Percentiles rank a stretch among this genome's conserved stretches.
These are phyloP conservation scores for Melinaea marsaeus DNA, from an alignment of 2,888 invertebrate genomes.

Conservation along the genomic window DNA sequence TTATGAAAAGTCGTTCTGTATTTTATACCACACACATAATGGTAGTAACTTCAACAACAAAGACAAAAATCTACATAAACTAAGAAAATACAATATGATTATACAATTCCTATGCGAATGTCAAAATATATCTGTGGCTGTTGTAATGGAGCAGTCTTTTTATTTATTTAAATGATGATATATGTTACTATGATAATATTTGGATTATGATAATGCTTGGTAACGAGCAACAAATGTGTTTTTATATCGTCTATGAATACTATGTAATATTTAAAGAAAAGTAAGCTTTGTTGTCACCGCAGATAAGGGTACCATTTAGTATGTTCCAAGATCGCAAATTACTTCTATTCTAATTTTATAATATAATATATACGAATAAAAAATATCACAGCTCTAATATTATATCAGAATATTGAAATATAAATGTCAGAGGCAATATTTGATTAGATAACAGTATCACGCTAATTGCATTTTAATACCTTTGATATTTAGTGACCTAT, in stretches of 20 bases:
- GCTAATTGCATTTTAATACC: constrained; percentile 15
- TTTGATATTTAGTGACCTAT: neutral
- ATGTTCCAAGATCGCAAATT: neutral
- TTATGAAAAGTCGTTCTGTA: too few species aligned
- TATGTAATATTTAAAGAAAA: constrained; percentile 10
- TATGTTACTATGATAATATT: constrained; percentile 31
- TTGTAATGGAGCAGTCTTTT: too few species aligned
- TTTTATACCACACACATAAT: too few species aligned
- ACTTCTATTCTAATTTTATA: neutral
- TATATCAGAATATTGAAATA: neutral
- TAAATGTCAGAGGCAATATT: constrained; percentile 13
- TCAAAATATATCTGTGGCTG: too few species aligned
- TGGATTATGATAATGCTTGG: constrained; percentile 34
- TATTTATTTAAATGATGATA: constrained; percentile 9
- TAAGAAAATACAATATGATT: too few species aligned
- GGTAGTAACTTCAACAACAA: too few species aligned
- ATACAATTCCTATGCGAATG: too few species aligned
- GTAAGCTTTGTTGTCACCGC: constrained; percentile 4
- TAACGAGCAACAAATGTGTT: constrained; percentile 21
- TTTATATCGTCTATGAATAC: constrained; percentile 11
- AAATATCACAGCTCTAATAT: neutral
- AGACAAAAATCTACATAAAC: too few species aligned
- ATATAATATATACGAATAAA: neutral
- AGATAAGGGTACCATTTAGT: neutral
- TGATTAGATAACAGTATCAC: neutral